Base-by-base conservation (phyloP, 2,888 invertebrate species). In the Phlogophora meticulosa region DNA sequence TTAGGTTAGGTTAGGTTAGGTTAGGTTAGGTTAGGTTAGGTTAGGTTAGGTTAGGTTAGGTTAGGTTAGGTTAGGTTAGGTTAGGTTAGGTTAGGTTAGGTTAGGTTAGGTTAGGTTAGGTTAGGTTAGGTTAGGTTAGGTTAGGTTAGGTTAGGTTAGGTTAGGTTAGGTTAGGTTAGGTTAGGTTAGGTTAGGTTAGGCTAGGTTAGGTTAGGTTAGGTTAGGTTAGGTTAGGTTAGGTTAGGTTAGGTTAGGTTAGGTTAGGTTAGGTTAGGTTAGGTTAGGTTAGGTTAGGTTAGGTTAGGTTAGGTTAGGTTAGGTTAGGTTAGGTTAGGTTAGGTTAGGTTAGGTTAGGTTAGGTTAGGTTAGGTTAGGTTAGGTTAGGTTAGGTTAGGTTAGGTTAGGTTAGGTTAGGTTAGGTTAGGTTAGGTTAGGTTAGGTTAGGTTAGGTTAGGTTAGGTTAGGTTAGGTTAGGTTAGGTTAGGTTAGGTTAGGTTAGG, bases 21-120 rank as follows among this genome's bases (percentile, higher is more conserved):
- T 45, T 45, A 45, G 43, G 36, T 36, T 36, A 36, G n/a, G 43
- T 45, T 45, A 45, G 43, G 43, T 45, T 45, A 45, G 43, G 43
- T 45, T 45, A 45, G 43, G 43, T 45, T 45, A 45, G 43, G 43
- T 45, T 45, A 45, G 43, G 43, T 45, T 45, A 45, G 43, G 43
- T 45, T 45, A 45, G n/a, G 43, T 45, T 45, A 45, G 43, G 43
- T 45, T 45, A 45, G 43, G 43, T 45, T 45, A 45, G 43, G 43
- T 45, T 45, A 45, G 43, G 43, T 45, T 45, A 45, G 43, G 43
- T 45, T 45, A 45, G 43, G 43, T 45, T 45, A 45, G 43, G 43
- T 45, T 45, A 45, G 43, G 43, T 45, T 45, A 45, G 43, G 43
- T 45, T 45, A 45, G 43, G 43, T 45, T 45, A 45, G 43, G 43